A percentile compares a stretch with the other conserved stretches of the same genome.
Evolutionary conservation across 2,113 vertebrate genomes (phyloP).

Genomic region (Hassar affinis): DNA sequence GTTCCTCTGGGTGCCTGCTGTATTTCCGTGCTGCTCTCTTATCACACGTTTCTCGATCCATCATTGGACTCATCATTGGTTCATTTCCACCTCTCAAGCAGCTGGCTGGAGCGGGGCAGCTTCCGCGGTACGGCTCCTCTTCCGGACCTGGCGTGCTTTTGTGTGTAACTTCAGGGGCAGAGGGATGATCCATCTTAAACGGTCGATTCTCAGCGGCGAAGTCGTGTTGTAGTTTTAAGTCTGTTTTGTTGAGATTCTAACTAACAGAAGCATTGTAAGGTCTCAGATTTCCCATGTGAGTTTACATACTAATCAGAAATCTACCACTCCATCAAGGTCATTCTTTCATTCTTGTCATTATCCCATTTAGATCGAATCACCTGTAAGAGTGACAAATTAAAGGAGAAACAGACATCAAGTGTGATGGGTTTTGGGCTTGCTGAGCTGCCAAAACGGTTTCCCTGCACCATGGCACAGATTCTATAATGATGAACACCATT

Average conservation of each 20-base stretch:
- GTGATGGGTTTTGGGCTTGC: neutral
- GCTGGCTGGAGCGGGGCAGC: neutral
- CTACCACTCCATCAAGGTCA: slow-evolving; percentile 1
- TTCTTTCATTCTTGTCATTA: neutral
- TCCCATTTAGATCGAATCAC: neutral
- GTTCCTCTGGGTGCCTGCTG: slow-evolving; percentile 27
- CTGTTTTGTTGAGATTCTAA: slow-evolving; percentile 9
- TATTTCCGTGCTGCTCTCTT: slow-evolving; percentile 1
- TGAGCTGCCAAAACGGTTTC: neutral
- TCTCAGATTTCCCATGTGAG: slow-evolving; percentile 10
- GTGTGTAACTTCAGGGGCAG: slow-evolving; percentile 13
- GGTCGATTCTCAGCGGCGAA: neutral
- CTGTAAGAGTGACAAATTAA: neutral
- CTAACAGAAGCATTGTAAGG: neutral
- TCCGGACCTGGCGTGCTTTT: neutral
- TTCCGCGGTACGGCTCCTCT: slow-evolving; percentile 1
- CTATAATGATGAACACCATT: neutral
- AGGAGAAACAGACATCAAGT: slow-evolving; percentile 1
- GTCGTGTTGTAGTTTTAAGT: neutral
- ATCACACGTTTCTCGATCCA: neutral
- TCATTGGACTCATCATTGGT: neutral
- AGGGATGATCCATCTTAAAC: slow-evolving; percentile 12
- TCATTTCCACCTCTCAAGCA: slow-evolving; percentile 8
- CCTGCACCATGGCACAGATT: neutral
- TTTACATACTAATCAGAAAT: slow-evolving; percentile 16